Evolutionary conservation across 2,113 vertebrate species (phyloP), one percentile per base, ranked within the genome.

Genomic region (Megaceryle torquata): DNA sequence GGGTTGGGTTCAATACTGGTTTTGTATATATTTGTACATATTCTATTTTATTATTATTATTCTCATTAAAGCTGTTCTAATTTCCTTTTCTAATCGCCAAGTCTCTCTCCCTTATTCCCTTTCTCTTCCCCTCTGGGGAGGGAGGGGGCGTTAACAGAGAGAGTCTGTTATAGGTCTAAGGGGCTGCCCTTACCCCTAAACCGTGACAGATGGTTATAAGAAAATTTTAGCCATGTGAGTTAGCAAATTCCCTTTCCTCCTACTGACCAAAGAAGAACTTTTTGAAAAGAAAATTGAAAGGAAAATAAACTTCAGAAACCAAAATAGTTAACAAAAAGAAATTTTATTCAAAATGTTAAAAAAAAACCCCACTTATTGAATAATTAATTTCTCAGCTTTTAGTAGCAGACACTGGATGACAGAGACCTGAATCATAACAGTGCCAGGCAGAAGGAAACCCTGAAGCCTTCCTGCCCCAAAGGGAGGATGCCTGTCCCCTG

Each of bases 281-380:
- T 84, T 87, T 67, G 20, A 86, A 93, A 65, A 90, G 24, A 70
- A 9, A 91, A 75, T 33, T n/a, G 10, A 26, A 93, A 96, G 69
- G 13, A 89, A 81, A 95, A 89, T 16, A 70, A 88, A 71, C 12
- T 68, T 68, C 13, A 15, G 28, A 90, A 89, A 75, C 6, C 11
- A 69, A 72, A 86, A 43, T 5, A 86, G 15, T 3, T 65, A 81
- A 61, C 6, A 69, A 48, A 86, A 89, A 33, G 2, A 4, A 15
- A 11, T 64, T 53, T 69, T 54, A 25, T 57, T 82, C 37, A 70
- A 61, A 79, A 86, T 39, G 5, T 70, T 75, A 56, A 56, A 39
- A 84, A 81, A 92, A 51, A 5, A 7, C 37, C 37, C 37, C 29
- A 74, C 41, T 44, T 0, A 0, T 26, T 81, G 59, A 65, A 39